Evolutionary conservation across 37 sponge, comb jelly and placozoan genomes (phyloP).

Genomic region (Oopsacas minuta): DNA sequence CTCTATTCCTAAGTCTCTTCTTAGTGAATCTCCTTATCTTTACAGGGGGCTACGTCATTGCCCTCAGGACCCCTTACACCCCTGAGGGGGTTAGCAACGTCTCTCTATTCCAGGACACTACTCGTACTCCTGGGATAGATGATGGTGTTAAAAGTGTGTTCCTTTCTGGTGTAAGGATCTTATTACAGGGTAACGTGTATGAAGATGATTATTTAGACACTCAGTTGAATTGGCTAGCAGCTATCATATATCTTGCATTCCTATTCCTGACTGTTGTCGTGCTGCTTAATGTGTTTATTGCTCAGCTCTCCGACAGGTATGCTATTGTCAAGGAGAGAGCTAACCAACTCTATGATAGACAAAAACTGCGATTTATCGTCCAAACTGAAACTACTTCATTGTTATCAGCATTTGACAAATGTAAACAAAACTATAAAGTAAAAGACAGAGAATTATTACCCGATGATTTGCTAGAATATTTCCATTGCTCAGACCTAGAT

Average conservation of each 20-base stretch:
- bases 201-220: background rate
- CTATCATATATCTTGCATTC: background rate
- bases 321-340: background rate
- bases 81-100: background rate
- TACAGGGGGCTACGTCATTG: background rate
- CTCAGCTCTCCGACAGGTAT: background rate
- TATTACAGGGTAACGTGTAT: background rate
- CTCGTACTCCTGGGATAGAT: background rate
- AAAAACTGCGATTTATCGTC: background rate
- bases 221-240: background rate
- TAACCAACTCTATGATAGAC: background rate
- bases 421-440: background rate
- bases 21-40: background rate
- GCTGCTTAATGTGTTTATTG: background rate
- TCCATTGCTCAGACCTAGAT: background rate
- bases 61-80: background rate
- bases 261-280: background rate
- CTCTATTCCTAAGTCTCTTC: background rate
- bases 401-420: background rate
- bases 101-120: background rate
- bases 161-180: background rate
- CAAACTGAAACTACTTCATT: background rate
- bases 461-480: background rate
- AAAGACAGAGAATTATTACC: background rate
- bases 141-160: background rate